Percentiles rank a stretch among this genome's conserved stretches.
phyloP scores from a whole-genome alignment of 1,140 invertebrate genomes.

The Saccostrea cuccullata region DNA sequence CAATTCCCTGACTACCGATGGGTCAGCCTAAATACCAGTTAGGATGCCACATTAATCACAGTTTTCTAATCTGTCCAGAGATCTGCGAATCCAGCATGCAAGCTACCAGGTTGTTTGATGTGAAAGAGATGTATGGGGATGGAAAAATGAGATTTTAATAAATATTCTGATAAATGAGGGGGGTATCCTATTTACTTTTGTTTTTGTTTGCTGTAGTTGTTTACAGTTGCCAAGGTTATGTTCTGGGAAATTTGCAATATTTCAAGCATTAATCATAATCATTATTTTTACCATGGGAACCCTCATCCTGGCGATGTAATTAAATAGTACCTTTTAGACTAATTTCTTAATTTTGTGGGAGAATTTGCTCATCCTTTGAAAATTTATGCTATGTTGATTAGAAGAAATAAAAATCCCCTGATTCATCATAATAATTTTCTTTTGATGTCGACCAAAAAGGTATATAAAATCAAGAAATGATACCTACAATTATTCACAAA shows the following conservation, averaged over 20 bases:
- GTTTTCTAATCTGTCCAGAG: slow-evolving; percentile 12
- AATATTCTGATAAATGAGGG: slow-evolving; percentile 11
- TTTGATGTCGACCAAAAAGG: background rate
- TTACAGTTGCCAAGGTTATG: background rate
- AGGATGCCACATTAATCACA: background rate
- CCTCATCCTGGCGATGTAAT: background rate
- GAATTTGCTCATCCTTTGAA: slow-evolving; percentile 12
- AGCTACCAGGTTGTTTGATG: slow-evolving; percentile 22
- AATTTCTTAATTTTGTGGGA: background rate
- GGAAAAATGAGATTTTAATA: slow-evolving; percentile 27
- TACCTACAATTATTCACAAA: background rate
- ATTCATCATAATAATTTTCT: background rate
- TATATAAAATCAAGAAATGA: background rate
- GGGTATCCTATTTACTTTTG: slow-evolving; percentile 5
- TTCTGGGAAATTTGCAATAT: slow-evolving; percentile 25
- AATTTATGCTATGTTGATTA: background rate
- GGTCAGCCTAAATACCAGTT: slow-evolving; percentile 19
- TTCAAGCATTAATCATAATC: slow-evolving; percentile 32
- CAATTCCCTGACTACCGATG: background rate
- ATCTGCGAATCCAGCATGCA: slow-evolving; percentile 11
- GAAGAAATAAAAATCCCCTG: background rate
- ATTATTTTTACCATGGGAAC: slow-evolving; percentile 22
- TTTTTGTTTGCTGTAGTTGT: slow-evolving; percentile 28
- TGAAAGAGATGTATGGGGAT: slow-evolving; percentile 30
- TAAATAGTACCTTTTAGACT: slow-evolving; percentile 27